Conservation (phyloP, 2,888 invertebrate species). For the Dolomedes plantarius region DNA sequence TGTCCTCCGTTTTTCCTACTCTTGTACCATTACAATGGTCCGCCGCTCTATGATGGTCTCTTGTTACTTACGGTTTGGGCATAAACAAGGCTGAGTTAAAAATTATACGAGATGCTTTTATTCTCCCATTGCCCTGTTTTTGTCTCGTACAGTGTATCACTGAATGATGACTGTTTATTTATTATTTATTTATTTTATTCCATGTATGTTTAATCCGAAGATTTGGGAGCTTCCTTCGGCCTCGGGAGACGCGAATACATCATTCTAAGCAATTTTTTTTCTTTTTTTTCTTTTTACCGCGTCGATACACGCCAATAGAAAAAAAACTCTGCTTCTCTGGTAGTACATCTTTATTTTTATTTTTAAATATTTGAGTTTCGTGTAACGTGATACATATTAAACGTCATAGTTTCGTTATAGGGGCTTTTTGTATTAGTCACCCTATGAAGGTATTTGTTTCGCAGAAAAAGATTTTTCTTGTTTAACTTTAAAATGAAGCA, state of each 20-base stretch:
- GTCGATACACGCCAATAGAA: background rate
- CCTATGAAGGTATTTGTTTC: too few relatives aligned
- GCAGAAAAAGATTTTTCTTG: too few relatives aligned
- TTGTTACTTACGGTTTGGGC: constrained; percentile 22
- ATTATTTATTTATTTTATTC: background rate
- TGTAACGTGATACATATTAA: background rate
- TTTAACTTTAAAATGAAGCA: too few relatives aligned
- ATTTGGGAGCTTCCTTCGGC: background rate
- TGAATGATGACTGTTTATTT: background rate
- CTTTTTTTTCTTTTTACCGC: background rate
- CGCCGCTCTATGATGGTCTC: constrained; percentile 16
- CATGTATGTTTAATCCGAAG: constrained; percentile 3
- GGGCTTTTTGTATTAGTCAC: too few relatives aligned
- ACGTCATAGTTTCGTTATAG: too few relatives aligned
- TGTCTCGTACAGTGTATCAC: constrained; percentile 7
- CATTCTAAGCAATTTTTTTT: background rate
- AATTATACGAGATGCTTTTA: constrained; percentile 60
- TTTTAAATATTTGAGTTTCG: background rate
- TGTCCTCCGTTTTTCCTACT: background rate
- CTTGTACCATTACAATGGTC: constrained; percentile 5
- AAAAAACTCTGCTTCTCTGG: too few relatives aligned
- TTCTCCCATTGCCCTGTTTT: constrained; percentile 6
- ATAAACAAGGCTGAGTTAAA: constrained; percentile 64
- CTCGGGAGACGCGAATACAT: background rate
- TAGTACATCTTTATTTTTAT: too few relatives aligned